These are phyloP conservation scores for Scaptomyza polygonia DNA, from an alignment of 2,888 invertebrate species.

Conservation along the genomic window DNA sequence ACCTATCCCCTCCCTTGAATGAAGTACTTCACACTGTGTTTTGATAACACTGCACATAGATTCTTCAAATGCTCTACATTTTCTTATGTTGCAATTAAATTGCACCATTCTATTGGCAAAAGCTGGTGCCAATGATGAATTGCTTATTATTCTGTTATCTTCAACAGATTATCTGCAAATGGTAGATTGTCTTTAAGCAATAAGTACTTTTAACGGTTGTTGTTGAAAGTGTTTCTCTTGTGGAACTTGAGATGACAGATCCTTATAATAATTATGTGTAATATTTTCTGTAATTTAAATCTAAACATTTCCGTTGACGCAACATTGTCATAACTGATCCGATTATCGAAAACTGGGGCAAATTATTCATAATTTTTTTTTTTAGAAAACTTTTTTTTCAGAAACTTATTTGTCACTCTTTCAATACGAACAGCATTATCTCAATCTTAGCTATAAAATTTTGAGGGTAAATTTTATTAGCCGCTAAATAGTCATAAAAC, in stretches of 20 bases:
- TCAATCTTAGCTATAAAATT: background rate
- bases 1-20: background rate
- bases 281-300: no score
- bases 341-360: no score
- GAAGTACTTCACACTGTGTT: constrained; percentile 35
- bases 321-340: no score
- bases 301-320: no score
- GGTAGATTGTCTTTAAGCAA: background rate
- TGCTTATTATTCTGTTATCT: constrained; percentile 34
- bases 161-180: no score
- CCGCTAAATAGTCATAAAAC: background rate
- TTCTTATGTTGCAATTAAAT: constrained; percentile 65
- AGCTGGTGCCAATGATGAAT: constrained; percentile 37
- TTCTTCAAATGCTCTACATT: constrained; percentile 67
- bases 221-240: background rate
- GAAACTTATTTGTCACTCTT: no score
- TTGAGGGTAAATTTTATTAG: background rate
- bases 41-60: constrained; percentile 45
- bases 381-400: no score
- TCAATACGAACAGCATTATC: no score
- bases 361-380: no score
- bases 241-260: background rate
- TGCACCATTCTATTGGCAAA: constrained; percentile 59
- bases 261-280: background rate
- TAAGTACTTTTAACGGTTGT: background rate